Evolutionary conservation across 2,888 invertebrate species (phyloP).

Genomic region (Macaria notata): DNA sequence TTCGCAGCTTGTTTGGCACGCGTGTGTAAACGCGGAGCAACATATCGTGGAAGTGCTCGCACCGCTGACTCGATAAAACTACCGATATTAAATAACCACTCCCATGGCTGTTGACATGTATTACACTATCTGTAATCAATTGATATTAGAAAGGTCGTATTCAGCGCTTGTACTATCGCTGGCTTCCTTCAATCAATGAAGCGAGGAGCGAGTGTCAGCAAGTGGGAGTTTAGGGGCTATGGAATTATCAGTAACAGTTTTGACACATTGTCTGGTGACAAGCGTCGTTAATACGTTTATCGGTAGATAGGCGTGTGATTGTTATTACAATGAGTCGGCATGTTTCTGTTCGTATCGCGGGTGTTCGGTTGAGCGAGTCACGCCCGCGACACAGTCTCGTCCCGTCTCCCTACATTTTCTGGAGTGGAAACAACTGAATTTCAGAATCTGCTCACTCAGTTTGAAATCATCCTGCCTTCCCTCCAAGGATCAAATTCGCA

Average conservation of each 20-base stretch:
- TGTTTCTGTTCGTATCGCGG: constrained; percentile 58
- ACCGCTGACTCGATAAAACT: constrained; percentile 71
- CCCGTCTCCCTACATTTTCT: constrained; percentile 49
- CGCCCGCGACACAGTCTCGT: constrained; percentile 41
- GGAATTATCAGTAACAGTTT: constrained; percentile 28
- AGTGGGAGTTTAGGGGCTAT: constrained; percentile 9
- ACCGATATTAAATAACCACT: constrained; percentile 74
- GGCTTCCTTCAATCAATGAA: constrained; percentile 7
- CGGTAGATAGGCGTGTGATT: constrained; percentile 43
- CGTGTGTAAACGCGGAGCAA: constrained; percentile 57
- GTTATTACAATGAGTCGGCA: constrained; percentile 42
- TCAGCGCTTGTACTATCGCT: constrained; percentile 13
- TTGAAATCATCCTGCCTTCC: constrained; percentile 47
- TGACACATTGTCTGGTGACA: constrained; percentile 29
- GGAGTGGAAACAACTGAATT: constrained; percentile 49
- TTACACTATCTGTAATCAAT: constrained; percentile 64
- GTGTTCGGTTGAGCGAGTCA: constrained; percentile 61
- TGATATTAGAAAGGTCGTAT: constrained; percentile 42
- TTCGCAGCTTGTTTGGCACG: constrained; percentile 43
- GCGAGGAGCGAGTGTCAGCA: not conserved
- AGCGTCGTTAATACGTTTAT: constrained; percentile 34
- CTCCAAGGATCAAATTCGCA: constrained; percentile 28
- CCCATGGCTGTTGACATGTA: constrained; percentile 65
- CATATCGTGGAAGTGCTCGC: constrained; percentile 70
- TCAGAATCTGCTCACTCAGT: constrained; percentile 46